Evolutionary conservation across 2,113 vertebrate genomes (phyloP), one percentile per base, ranked within the genome.

Genomic region (Cryptomyrus ogoouensis): DNA sequence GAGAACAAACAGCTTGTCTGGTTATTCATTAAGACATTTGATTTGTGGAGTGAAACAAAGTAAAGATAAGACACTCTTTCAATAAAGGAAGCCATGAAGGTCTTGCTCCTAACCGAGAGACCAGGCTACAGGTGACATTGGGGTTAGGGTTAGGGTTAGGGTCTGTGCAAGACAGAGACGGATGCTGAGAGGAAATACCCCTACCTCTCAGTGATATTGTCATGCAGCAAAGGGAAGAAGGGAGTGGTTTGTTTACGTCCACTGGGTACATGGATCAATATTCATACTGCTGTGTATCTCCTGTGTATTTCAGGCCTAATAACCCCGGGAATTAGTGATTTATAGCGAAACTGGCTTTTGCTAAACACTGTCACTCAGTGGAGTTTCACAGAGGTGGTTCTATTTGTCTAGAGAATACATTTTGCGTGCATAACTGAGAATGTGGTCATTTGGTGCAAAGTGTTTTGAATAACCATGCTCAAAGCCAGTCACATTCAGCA

Each of bases 191-290:
- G 53, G 80, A 19, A 3, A 24, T 15, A 21, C 2, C 35, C n/a
- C 42, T 9, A 31, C 52, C 24, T 39, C 52, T 44, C 19, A 44
- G 21, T 84, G 77, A 89, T 84, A 42, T 62, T 53, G 46, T 49
- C 50, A 56, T 89, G 89, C 80, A 24, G 89, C 89, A 89, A 27
- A 24, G 74, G 21, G 39, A 12, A 56, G 35, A 49, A 58, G 21
- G 52, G 80, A 85, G 80, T 44, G 53, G 52, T 66, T 87, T 27
- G 15, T 88, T 42, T 88, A 17, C 53, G 0, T 35, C 13, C 1
- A 3, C 31, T 88, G 39, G 9, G 49, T 8, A 31, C 27, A 21
- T 56, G 5, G 31, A 88, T 44, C 50, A 21, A 44, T 88, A 58
- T 88, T 19, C 87, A 27, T 5, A 27, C 49, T 83, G 80, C 39